phyloP scores from a whole-genome alignment of 2,113 vertebrate species.

The Odontophorus gujanensis region DNA sequence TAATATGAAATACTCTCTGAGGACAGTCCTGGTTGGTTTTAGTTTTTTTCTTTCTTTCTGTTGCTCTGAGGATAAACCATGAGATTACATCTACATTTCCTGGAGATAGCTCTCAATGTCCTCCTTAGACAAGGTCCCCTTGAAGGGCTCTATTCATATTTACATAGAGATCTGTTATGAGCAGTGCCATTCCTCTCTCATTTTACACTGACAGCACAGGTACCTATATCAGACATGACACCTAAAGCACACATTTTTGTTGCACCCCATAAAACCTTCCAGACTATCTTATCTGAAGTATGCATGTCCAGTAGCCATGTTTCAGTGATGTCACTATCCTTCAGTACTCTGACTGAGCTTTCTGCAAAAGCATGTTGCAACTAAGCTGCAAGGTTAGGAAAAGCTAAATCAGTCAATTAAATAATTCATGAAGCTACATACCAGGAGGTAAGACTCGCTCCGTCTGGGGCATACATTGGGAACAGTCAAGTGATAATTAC shows the following conservation, averaged over 20 bases:
- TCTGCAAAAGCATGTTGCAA: background rate
- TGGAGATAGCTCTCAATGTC: background rate
- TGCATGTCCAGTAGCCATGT: background rate
- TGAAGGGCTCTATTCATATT: background rate
- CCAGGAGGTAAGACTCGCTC: background rate
- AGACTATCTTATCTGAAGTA: background rate
- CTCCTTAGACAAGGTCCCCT: background rate
- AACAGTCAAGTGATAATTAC: background rate
- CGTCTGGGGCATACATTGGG: rapidly evolving
- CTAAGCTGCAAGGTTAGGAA: background rate
- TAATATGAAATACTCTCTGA: background rate
- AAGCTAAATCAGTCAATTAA: background rate
- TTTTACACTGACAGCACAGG: background rate
- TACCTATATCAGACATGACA: background rate
- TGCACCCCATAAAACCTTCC: background rate
- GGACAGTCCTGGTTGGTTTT: background rate
- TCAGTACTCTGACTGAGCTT: background rate
- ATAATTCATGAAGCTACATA: background rate
- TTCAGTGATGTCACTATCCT: background rate
- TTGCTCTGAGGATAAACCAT: background rate
- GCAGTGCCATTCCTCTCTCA: background rate
- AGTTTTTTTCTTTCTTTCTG: background rate
- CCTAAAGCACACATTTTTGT: background rate
- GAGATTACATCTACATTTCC: background rate
- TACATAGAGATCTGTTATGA: background rate